Evolutionary conservation across 2,113 vertebrate genomes (phyloP).

Genomic region (Petrocephalus microphthalmus): DNA sequence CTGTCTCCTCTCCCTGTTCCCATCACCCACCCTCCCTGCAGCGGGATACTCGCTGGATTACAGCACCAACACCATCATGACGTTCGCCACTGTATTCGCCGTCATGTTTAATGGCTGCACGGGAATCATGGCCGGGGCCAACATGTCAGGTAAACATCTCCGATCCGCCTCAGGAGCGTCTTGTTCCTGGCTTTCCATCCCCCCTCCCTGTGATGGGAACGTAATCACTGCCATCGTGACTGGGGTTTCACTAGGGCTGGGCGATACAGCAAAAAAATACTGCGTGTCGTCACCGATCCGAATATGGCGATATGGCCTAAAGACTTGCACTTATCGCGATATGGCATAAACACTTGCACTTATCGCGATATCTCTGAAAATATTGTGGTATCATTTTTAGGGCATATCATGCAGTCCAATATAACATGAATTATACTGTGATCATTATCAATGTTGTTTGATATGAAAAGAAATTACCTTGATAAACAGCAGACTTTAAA

Average conservation of each 20-base stretch:
- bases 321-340: too few relatives aligned
- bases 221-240: neutral
- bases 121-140: slow-evolving; percentile 89
- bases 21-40: slow-evolving; percentile 31
- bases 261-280: neutral
- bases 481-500: too few relatives aligned
- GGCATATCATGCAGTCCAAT: too few relatives aligned
- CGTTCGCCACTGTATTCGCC: slow-evolving; percentile 78
- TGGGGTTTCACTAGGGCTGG: neutral
- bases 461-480: neutral
- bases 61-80: slow-evolving; percentile 77
- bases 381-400: neutral
- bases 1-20: neutral
- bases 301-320: neutral
- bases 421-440: too few relatives aligned
- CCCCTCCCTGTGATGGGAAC: neutral
- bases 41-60: slow-evolving; percentile 78
- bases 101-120: slow-evolving; percentile 88
- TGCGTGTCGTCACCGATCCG: neutral
- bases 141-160: slow-evolving; percentile 78
- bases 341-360: neutral
- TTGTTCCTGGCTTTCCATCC: neutral
- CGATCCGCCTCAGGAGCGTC: neutral
- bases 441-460: neutral
- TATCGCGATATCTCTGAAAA: neutral